These are phyloP conservation scores for Entomobrya multifasciata DNA, from an alignment of 2,888 invertebrate genomes.

Conservation along the genomic window DNA sequence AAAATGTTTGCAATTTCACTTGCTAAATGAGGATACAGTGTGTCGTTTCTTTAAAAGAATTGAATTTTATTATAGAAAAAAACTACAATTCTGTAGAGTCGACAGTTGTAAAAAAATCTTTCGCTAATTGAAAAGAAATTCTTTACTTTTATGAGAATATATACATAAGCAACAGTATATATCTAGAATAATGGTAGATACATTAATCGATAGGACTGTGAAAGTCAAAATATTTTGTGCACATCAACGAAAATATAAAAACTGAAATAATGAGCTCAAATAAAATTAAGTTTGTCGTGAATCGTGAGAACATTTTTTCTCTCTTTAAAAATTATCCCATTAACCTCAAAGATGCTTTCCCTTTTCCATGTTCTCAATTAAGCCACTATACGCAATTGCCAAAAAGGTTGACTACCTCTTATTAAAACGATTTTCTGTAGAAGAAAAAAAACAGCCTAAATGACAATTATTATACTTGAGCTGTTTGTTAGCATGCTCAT, in stretches of 20 bases:
- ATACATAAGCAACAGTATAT: too few species aligned
- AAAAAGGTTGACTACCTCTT: conserved; percentile 49
- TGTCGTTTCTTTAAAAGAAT: too few species aligned
- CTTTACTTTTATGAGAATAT: too few species aligned
- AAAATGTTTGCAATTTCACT: conserved; percentile 2
- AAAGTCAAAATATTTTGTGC: too few species aligned
- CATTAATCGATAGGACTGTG: too few species aligned
- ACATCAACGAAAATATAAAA: too few species aligned
- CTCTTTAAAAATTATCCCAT: neutral
- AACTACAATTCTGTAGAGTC: too few species aligned
- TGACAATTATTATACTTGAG: neutral
- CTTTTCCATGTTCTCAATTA: conserved; percentile 11
- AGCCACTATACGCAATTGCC: conserved; percentile 17
- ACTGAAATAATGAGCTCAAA: neutral
- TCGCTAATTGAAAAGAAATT: too few species aligned
- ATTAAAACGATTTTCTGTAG: neutral
- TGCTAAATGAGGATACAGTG: too few species aligned
- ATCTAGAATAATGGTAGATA: too few species aligned
- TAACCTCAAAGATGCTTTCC: neutral
- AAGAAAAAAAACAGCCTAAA: conserved; percentile 6
- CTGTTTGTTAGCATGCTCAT: neutral
- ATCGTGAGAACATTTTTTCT: conserved; percentile 35
- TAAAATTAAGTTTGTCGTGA: conserved; percentile 29
- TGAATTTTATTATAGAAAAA: too few species aligned
- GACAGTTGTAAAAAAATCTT: too few species aligned